phyloP scores from a whole-genome alignment of 2,888 invertebrate genomes.

The Uloborus plumipes region DNA sequence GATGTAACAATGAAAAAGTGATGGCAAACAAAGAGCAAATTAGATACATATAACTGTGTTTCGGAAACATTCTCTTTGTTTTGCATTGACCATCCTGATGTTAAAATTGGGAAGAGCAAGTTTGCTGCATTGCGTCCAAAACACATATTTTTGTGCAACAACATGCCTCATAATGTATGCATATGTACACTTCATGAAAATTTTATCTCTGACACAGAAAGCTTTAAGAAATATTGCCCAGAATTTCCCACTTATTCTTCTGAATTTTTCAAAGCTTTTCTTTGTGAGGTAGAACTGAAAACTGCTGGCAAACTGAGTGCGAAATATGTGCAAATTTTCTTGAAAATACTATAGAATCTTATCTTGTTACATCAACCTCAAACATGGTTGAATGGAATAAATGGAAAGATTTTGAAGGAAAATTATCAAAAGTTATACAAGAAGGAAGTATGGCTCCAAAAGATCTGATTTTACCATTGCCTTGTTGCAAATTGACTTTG shows the following conservation, averaged over 20 bases:
- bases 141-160: neutral
- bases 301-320: neutral
- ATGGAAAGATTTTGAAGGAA: neutral
- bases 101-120: conserved; percentile 12
- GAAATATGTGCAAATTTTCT: conserved; percentile 1
- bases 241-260: neutral
- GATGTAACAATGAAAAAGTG: neutral
- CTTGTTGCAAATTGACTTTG: conserved; percentile 5
- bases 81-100: conserved; percentile 10
- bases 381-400: neutral
- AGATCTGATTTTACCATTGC: neutral
- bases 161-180: neutral
- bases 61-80: neutral
- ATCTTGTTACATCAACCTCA: neutral
- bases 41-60: conserved; percentile 2
- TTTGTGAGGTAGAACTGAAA: neutral
- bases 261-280: neutral
- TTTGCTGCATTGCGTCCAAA: conserved; percentile 1
- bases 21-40: conserved; percentile 1
- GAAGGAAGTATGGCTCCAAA: conserved; percentile 4
- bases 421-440: conserved; percentile 3
- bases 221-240: neutral
- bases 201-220: neutral
- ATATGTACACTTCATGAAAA: neutral
- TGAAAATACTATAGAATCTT: conserved; percentile 3